These are phyloP conservation scores for Peromyscus leucopus DNA, from an alignment of 2,113 vertebrate species.

Conservation along the genomic window DNA sequence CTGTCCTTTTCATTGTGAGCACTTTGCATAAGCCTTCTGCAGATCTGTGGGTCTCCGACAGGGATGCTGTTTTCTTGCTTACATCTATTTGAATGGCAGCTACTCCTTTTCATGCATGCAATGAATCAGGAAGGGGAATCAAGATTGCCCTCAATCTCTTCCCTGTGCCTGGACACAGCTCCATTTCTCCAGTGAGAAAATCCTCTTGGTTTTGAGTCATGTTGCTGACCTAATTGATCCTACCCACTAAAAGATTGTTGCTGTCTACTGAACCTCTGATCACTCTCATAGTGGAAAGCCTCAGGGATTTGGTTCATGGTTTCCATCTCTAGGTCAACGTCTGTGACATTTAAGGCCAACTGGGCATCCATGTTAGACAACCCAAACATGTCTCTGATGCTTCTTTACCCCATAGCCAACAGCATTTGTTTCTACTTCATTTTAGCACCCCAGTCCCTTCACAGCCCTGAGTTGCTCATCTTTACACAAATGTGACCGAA, in stretches of 20 bases:
- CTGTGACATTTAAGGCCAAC: background rate
- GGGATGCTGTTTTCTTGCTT: background rate
- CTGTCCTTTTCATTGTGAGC: background rate
- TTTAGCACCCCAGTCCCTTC: fast-evolving
- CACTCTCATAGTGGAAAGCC: background rate
- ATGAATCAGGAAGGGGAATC: background rate
- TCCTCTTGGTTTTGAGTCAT: background rate
- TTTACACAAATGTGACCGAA: background rate
- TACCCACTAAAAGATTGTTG: background rate
- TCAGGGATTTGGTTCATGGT: background rate
- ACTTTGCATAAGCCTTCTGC: background rate
- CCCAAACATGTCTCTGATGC: background rate
- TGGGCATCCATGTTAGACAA: background rate
- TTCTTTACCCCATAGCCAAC: background rate
- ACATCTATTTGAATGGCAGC: background rate
- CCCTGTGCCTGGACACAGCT: background rate
- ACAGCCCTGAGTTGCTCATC: background rate
- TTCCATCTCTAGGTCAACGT: background rate
- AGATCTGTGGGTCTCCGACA: background rate
- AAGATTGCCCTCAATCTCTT: background rate
- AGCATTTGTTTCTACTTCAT: background rate
- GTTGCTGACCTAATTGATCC: background rate
- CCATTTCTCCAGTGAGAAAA: background rate
- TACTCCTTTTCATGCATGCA: fast-evolving
- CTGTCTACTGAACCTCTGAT: background rate